Conservation (phyloP, 1,140 invertebrate species). For the Macrobrachium nipponense region DNA sequence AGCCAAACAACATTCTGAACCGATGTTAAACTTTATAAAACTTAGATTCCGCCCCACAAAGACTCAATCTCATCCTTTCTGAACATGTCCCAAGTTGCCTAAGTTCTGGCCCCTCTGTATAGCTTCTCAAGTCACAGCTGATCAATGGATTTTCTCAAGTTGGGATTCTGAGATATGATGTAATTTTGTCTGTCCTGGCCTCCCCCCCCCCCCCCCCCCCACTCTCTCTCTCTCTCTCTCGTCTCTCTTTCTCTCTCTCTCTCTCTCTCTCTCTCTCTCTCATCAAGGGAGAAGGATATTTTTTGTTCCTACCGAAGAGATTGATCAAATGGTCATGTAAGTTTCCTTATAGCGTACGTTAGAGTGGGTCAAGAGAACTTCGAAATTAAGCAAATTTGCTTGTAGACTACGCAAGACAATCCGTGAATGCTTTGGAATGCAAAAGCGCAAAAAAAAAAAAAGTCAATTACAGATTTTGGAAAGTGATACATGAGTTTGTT, state of each 20-base stretch:
- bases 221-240: neutral
- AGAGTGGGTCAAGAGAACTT: no score
- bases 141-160: constrained; percentile 48
- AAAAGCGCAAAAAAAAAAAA: no score
- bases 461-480: no score
- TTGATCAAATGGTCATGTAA: no score
- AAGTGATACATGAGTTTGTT: no score
- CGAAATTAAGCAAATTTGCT: no score
- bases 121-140: constrained; percentile 41
- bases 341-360: no score
- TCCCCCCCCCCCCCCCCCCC: neutral
- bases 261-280: no score
- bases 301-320: no score
- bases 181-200: constrained; percentile 17
- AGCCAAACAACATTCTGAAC: constrained; percentile 41
- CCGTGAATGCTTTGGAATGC: no score
- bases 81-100: constrained; percentile 21
- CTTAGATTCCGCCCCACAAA: constrained; percentile 54
- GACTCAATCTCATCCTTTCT: constrained; percentile 58
- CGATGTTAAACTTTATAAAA: constrained; percentile 60
- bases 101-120: neutral
- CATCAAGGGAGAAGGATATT: no score
- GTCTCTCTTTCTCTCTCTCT: neutral
- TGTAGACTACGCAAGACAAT: no score
- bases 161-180: constrained; percentile 48